phyloP scores from a whole-genome alignment of 2,888 invertebrate species.

The Drosophila infuscata region DNA sequence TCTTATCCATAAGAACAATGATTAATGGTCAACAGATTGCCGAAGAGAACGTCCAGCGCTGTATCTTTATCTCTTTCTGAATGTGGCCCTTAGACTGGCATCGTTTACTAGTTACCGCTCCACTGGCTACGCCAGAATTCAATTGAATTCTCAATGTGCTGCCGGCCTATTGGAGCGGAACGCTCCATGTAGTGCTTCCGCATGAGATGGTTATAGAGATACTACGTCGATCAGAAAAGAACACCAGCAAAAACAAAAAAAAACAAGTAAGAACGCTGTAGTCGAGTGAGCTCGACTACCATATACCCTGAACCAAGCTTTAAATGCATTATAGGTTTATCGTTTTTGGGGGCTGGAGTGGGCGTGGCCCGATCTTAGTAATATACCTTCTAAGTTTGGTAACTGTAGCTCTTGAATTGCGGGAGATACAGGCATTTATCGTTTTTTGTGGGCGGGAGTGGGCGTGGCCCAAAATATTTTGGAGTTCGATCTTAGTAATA shows the following conservation, averaged over 20 bases:
- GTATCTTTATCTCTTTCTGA: slow-evolving; percentile 15
- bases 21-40: slow-evolving; percentile 69
- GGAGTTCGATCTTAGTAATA: no score
- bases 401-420: no score
- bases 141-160: slow-evolving; percentile 67
- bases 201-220: slow-evolving; percentile 25
- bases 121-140: slow-evolving; percentile 53
- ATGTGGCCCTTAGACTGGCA: slow-evolving; percentile 42
- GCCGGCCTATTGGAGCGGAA: slow-evolving; percentile 77
- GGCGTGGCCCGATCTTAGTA: no score
- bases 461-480: no score
- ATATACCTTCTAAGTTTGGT: no score
- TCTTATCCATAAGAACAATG: slow-evolving; percentile 63
- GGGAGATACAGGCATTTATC: no score
- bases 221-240: slow-evolving; percentile 28
- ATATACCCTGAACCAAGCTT: no score
- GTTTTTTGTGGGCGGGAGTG: no score
- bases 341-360: no score
- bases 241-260: slow-evolving; percentile 22
- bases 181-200: slow-evolving; percentile 65
- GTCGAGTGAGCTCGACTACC: no score
- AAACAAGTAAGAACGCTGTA: no score
- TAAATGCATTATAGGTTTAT: no score
- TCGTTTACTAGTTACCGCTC: slow-evolving; percentile 65
- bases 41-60: slow-evolving; percentile 23